Evolutionary conservation across 2,797 vertebrate species (phyloP).

Genomic region (Sarcoramphus papa): DNA sequence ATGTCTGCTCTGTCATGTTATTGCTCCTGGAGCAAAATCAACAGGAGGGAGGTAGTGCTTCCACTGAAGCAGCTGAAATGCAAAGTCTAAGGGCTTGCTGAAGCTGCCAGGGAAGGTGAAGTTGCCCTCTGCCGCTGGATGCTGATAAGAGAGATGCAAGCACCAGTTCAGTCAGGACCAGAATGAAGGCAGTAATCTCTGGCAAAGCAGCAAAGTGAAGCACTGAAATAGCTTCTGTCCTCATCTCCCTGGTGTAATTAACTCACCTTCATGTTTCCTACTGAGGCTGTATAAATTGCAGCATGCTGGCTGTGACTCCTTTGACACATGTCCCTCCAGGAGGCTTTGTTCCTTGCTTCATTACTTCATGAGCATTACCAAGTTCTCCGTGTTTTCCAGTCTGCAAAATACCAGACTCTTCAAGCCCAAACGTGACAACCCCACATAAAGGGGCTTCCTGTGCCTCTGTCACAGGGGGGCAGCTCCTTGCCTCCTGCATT

Average conservation of each 20-base stretch:
- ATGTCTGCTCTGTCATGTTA: background rate
- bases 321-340: background rate
- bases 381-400: background rate
- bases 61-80: background rate
- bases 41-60: background rate
- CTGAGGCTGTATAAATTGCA: background rate
- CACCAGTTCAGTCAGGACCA: background rate
- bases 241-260: background rate
- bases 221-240: background rate
- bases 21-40: background rate
- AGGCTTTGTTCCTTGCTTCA: background rate
- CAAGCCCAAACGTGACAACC: background rate
- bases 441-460: fast-evolving
- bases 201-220: background rate
- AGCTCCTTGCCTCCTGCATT: background rate
- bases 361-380: background rate
- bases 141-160: background rate
- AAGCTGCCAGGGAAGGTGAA: background rate
- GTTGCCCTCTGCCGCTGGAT: background rate
- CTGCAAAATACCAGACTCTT: background rate
- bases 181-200: background rate
- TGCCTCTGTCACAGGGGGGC: background rate
- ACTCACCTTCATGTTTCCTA: background rate
- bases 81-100: background rate
- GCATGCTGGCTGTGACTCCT: background rate